Base-by-base conservation (phyloP, 1,140 invertebrate genomes). In the Batillaria attramentaria region DNA sequence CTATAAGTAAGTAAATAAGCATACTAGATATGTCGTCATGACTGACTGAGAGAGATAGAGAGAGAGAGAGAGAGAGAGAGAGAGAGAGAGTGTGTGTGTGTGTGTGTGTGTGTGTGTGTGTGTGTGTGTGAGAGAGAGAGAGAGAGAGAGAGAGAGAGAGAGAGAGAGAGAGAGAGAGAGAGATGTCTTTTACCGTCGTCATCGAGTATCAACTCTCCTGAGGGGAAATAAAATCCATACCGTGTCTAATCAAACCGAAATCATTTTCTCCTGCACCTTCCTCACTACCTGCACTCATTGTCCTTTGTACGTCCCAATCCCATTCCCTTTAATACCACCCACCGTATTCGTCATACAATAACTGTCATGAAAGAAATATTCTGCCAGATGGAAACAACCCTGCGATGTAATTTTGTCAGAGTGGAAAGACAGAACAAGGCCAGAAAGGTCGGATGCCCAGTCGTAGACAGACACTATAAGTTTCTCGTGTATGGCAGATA, bases 81-180 rank as follows among this genome's bases (percentile, higher is more conserved):
- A 66, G 33, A 31, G 62, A 66, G 33, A 66, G 28, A 66, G 28
- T 3, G 28, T 16, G 28, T 13, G 28, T 6, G 13, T n/a, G 10
- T n/a, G 13, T n/a, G 57, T n/a, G 13, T n/a, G 13, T n/a, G 13
- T n/a, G 13, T n/a, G 62, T 37, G 62, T 37, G 62, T n/a, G 13
- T n/a, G 57, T n/a, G 13, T n/a, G 13, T n/a, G 13, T n/a, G 13
- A 62, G 62, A 66, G 62, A 66, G 62, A 66, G 62, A 66, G 62
- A 66, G 28, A 66, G 62, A 66, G 62, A 66, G 62, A 66, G 62
- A 66, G 62, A 66, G 62, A 66, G 62, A 66, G 62, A 66, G 62
- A 66, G 62, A 66, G 62, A 66, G 16, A 16, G 16, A 35, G 62
- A 35, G 62, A 66, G 33, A 24, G 31, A 24, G 62, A 66, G 62